Conservation (phyloP, 1,140 invertebrate species). For the Drosophila kohkoa region DNA sequence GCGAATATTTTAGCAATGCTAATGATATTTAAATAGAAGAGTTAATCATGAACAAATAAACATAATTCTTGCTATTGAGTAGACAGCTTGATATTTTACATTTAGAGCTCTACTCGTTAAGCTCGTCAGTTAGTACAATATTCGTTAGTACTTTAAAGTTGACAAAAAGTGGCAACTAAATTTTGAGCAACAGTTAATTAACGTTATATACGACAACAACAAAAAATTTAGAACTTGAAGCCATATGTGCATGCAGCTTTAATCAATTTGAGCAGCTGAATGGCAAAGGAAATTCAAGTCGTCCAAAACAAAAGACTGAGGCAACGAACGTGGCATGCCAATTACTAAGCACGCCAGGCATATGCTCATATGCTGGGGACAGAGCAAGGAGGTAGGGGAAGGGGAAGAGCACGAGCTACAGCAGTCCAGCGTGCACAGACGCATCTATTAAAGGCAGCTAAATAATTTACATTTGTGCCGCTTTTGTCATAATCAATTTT, state of each 20-base stretch:
- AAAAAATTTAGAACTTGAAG: constrained; percentile 11
- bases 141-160: too few relatives aligned
- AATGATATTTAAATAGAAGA: too few relatives aligned
- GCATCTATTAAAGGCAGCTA: constrained; percentile 57
- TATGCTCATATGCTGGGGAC: not conserved
- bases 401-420: not conserved
- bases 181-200: constrained; percentile 11
- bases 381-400: not conserved
- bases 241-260: constrained; percentile 22
- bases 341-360: constrained; percentile 30
- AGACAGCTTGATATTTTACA: too few relatives aligned
- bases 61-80: too few relatives aligned
- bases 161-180: not conserved
- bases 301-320: constrained; percentile 65
- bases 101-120: too few relatives aligned
- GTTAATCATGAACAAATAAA: too few relatives aligned
- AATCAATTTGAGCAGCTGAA: not conserved
- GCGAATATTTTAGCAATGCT: too few relatives aligned
- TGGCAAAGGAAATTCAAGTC: constrained; percentile 39
- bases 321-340: constrained; percentile 54
- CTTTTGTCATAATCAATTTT: constrained; percentile 82
- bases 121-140: too few relatives aligned
- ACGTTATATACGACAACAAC: constrained; percentile 21
- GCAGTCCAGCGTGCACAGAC: constrained; percentile 3
- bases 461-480: constrained; percentile 76